Evolutionary conservation across 2,797 vertebrate genomes (phyloP), one percentile per base, ranked within the genome.

Genomic region (Melanotaenia boesemani): DNA sequence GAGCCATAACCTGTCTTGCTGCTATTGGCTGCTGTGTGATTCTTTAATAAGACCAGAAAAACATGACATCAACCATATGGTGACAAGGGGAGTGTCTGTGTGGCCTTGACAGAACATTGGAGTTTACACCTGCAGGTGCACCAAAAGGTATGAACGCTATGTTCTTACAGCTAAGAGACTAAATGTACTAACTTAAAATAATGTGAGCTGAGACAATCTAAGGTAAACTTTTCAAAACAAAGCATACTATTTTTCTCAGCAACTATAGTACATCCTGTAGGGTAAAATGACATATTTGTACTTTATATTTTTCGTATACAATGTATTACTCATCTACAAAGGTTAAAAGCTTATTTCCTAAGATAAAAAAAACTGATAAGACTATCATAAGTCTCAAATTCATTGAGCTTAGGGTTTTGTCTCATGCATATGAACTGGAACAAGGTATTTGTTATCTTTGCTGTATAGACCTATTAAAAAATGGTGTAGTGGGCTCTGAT

Each of bases 21-120:
- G 80, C 86, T 54, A 95, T 95, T 94, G 94, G 93, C 89, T 93
- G 91, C 72, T 63, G 67, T 36, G 26, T 30, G 41, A 52, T 76
- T 80, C 66, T 70, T 75, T 76, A 77, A 77, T 69, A 64, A 79
- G 65, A 70, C 72, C 70, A 79, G 74, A 74, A 69, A 52, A 83
- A 69, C 68, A 72, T 86, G 87, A 83, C 89, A 85, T 91, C 88
- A 90, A 81, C 74, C 77, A 41, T 76, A 36, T 39, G 11, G 37
- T 8, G 26, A 67, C 7, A 13, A 74, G 75, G 74, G 72, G 70
- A 84, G 79, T 87, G 74, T 87, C 71, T 74, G 34, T 15, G 32
- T 41, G 48, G 79, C 81, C 68, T 83, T 76, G 80, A 63, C 39
- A 58, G 65, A 32, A n/a, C 68, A 77, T 77, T 22, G 44, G 70